Evolutionary conservation across 2,113 vertebrate genomes (phyloP).

Genomic region (Tinamus guttatus): DNA sequence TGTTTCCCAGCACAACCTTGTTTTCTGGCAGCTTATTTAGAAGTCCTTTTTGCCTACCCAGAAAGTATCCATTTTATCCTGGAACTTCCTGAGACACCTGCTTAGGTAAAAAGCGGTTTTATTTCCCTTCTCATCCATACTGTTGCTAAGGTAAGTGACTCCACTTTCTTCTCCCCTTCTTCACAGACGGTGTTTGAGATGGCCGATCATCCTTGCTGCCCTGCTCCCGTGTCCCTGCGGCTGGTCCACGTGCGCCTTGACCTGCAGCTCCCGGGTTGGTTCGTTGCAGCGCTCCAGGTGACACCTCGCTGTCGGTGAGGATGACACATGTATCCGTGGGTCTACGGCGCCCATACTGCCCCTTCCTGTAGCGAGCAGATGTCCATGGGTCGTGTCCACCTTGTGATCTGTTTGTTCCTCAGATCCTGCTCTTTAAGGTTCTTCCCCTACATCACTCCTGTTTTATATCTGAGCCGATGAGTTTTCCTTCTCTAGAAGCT

Average conservation of each 20-base stretch:
- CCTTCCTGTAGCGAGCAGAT: background rate
- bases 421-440: background rate
- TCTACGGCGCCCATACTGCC: background rate
- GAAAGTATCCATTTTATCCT: background rate
- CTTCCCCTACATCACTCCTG: background rate
- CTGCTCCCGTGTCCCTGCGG: background rate
- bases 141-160: background rate
- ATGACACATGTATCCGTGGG: fast-evolving
- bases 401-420: background rate
- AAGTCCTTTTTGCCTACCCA: background rate
- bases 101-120: background rate
- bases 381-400: background rate
- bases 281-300: background rate
- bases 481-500: background rate
- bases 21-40: background rate
- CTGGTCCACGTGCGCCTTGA: background rate
- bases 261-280: background rate
- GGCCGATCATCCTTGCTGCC: background rate
- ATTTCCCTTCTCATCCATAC: background rate
- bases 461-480: background rate
- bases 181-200: background rate
- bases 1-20: background rate
- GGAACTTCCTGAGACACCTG: background rate
- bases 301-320: background rate
- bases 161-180: background rate